These are phyloP conservation scores for Drosophila carrolli DNA, from an alignment of 1,140 invertebrate genomes.

Conservation along the genomic window DNA sequence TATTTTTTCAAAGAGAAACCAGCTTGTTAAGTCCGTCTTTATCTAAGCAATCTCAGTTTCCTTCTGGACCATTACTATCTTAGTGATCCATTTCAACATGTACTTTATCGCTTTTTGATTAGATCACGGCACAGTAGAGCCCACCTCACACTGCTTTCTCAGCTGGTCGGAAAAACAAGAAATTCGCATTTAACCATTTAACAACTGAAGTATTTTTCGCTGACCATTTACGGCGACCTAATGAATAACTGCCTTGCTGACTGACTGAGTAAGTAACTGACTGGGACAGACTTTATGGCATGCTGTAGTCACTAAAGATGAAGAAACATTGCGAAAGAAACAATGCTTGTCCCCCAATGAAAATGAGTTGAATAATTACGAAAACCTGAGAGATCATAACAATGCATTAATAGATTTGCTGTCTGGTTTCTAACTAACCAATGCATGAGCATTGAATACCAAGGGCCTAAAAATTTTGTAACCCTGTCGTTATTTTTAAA, in stretches of 20 bases:
- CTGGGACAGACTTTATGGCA: conserved; percentile 48
- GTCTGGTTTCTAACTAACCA: too few species aligned
- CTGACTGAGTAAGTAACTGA: conserved; percentile 53
- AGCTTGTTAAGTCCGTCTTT: not conserved
- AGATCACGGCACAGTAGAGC: conserved; percentile 35
- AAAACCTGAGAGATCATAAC: conserved; percentile 13
- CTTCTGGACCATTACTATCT: not conserved
- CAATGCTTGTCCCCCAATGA: not conserved
- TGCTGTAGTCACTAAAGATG: conserved; percentile 44
- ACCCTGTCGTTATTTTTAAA: too few species aligned
- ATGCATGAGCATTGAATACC: too few species aligned
- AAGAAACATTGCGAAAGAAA: conserved; percentile 33
- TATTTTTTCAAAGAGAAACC: not conserved
- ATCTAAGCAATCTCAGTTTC: not conserved
- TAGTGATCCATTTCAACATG: conserved; percentile 29
- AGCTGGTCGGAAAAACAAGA: conserved; percentile 52
- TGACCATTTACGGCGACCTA: conserved; percentile 65
- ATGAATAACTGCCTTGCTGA: conserved; percentile 59
- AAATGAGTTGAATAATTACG: conserved; percentile 27
- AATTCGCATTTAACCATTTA: conserved; percentile 72
- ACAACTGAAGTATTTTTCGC: conserved; percentile 55
- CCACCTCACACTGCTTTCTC: conserved; percentile 19
- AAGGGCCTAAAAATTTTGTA: too few species aligned
- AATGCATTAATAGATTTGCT: not conserved
- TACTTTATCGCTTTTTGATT: conserved; percentile 42